Base-by-base conservation (phyloP, 2,797 vertebrate genomes). In the Adrianichthys oophorus region DNA sequence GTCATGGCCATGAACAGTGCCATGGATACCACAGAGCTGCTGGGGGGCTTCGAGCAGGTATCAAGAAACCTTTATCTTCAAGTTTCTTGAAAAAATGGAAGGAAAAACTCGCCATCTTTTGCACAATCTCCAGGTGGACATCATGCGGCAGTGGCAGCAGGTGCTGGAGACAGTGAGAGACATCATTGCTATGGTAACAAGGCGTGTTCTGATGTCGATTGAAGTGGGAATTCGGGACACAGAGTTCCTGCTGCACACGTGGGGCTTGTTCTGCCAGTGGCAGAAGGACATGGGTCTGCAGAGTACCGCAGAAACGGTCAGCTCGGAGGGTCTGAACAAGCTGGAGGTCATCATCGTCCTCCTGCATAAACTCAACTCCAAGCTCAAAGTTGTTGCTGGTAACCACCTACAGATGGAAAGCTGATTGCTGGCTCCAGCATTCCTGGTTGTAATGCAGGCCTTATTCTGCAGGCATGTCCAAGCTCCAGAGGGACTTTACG, bases 11-110 rank as follows among this genome's bases (percentile, higher is more conserved):
- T 98, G 95, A 99, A 98, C 87, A 99, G 96, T 17, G 90, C 94
- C 0, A 96, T 98, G 95, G 98, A 99, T 74, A 99, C 96, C 49
- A 98, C 95, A 0, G 98, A 99, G 65, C 92, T 99, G 37, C 90
- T 99, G 57, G 98, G 98, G 15, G 97, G 96, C 66, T 99, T 98
- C 68, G 97, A 99, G 51, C 98, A 99, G 95, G 97, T 98, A 55
- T 54, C 4, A 16, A 6, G 2, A 1, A 18, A 4, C 3, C 21
- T 17, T 44, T 14, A 17, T 44, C 15, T 7, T 44, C 3, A 3
- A 17, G 16, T 7, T n/a, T 44, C 42, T 10, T 12, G 32, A 37
- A 10, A 37, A 37, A 37, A 37, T 10, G 24, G 26, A 26, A 43
- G 2, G 3, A n/a, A 44, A 13, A 18, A 3, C 4, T 46, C 14